Percentiles rank a stretch among this genome's conserved stretches.
These are phyloP conservation scores for Agrochola lota DNA, from an alignment of 2,888 invertebrate genomes.

Conservation along the genomic window DNA sequence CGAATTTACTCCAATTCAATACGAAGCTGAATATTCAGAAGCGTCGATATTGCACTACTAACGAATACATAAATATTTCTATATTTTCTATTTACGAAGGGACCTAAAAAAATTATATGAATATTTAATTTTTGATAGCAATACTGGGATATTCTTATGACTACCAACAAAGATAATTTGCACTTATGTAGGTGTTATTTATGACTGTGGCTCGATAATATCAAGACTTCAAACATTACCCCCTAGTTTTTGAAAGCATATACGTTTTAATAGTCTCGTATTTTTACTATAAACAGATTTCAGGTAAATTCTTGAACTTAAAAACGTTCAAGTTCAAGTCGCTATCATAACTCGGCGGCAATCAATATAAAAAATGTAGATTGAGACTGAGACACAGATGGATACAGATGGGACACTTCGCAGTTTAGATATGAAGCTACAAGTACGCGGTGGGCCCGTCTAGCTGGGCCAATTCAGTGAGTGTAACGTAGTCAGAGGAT, in stretches of 20 bases:
- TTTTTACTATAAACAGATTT: neutral
- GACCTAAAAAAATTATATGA: constrained; percentile 27
- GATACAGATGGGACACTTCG: too few species aligned
- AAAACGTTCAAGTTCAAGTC: neutral
- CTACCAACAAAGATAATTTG: neutral
- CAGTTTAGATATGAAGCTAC: too few species aligned
- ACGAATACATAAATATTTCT: constrained; percentile 45
- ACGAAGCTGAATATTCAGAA: constrained; percentile 49
- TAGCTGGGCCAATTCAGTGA: too few species aligned
- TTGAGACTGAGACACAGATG: too few species aligned
- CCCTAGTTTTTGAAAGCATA: too few species aligned
- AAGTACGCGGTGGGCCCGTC: too few species aligned
- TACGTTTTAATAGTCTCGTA: neutral
- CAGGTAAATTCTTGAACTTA: neutral
- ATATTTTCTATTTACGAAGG: constrained; percentile 29
- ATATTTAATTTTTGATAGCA: constrained; percentile 15
- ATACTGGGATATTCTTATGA: neutral
- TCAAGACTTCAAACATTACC: neutral
- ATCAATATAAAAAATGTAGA: neutral
- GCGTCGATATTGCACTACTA: constrained; percentile 52
- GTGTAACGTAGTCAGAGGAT: too few species aligned
- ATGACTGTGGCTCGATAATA: neutral
- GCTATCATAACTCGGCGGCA: neutral
- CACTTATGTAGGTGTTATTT: neutral
- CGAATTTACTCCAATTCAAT: constrained; percentile 47